Evolutionary conservation across 2,888 invertebrate genomes (phyloP), one percentile per base, ranked within the genome.

Genomic region (Sinotaia quadrata): DNA sequence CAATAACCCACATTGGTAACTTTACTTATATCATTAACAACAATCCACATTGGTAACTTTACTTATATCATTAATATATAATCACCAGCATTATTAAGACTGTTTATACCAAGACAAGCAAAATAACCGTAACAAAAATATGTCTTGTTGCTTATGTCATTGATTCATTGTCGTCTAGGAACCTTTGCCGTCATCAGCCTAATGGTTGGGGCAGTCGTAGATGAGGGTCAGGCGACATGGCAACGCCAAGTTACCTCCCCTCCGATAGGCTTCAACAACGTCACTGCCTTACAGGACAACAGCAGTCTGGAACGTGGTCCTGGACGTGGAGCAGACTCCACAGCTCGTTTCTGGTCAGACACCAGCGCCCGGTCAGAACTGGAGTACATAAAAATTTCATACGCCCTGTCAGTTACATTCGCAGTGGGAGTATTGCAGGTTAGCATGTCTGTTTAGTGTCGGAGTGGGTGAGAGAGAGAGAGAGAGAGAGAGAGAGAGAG

Each of bases 181-280:
- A 89, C 90, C 8, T 90, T 90, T 88, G 96, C 96, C 0, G 93
- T 97, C 0, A 92, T 94, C 49, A 94, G 94, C 85, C 90, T 97
- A 72, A 96, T 97, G 95, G 92, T 94, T 1, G 95, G 95, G 29
- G 94, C 94, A 90, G 92, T 93, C 21, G 93, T 94, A 10, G 79
- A 80, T 33, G 77, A 78, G 62, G 73, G 74, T 61, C 68, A 74
- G 49, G 71, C 72, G 21, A 65, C 72, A n/a, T 74, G 70, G 68
- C 62, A 69, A 27, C 66, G 70, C 4, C 58, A 67, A 33, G 67
- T 74, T 44, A 52, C 67, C 15, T 58, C 67, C n/a, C 60, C 56
- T 15, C 58, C 62, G 21, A 49, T 60, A 2, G 63, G 68, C 1
- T 24, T 65, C 18, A 58, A 54, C 8, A 67, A 75, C 41, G 49